Conservation (phyloP, 2,888 invertebrate genomes). For the Nemurella pictetii region DNA sequence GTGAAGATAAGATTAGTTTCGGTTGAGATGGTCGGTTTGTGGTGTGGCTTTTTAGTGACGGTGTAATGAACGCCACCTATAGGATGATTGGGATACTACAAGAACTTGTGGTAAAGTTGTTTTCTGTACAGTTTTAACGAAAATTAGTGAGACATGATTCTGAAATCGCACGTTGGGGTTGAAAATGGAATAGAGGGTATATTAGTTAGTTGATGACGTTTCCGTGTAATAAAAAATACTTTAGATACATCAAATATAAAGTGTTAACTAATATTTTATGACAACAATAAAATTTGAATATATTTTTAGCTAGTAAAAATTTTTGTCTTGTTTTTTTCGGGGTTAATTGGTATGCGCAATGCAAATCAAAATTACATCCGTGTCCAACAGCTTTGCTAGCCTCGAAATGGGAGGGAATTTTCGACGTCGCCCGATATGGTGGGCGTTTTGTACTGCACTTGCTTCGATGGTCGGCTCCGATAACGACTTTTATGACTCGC, state of each 20-base stretch:
- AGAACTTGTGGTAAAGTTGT: background rate
- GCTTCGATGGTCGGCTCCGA: background rate
- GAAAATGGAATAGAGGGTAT: background rate
- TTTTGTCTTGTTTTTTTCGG: background rate
- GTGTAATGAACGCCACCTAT: background rate
- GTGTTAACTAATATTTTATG: no score
- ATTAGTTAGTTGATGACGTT: no score
- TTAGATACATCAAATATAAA: background rate
- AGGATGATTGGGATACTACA: background rate
- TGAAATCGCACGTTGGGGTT: background rate
- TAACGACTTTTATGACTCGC: background rate
- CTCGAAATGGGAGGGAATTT: background rate
- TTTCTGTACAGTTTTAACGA: background rate
- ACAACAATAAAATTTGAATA: background rate
- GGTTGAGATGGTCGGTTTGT: background rate
- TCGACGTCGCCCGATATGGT: background rate
- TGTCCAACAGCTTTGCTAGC: background rate
- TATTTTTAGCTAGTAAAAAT: background rate
- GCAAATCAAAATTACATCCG: background rate
- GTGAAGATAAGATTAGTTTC: background rate
- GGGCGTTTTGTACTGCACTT: background rate
- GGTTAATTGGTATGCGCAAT: background rate
- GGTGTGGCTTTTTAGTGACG: background rate
- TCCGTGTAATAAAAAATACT: no score
- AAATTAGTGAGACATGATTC: background rate